phyloP scores from a whole-genome alignment of 1,140 invertebrate species.

The Leptinotarsa defecta region DNA sequence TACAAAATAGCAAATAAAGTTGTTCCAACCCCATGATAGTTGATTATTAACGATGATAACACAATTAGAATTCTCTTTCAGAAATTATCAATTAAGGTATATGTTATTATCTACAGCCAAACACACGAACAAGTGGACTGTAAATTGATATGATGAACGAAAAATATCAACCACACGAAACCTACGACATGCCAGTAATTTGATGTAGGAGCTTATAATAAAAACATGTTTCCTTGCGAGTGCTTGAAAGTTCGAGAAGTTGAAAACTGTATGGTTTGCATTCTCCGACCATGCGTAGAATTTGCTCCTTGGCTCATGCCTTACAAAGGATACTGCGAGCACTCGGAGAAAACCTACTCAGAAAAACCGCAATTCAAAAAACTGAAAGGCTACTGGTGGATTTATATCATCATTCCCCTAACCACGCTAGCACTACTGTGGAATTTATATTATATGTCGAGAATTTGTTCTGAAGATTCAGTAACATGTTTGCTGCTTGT shows the following conservation, averaged over 20 bases:
- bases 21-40: too few relatives aligned
- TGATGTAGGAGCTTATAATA: too few relatives aligned
- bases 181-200: too few relatives aligned
- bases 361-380: background rate
- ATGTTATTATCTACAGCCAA: too few relatives aligned
- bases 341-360: background rate
- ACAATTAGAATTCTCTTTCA: too few relatives aligned
- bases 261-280: constrained; percentile 3
- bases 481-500: background rate
- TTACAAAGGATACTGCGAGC: constrained; percentile 1
- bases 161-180: too few relatives aligned
- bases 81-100: too few relatives aligned
- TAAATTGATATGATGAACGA: too few relatives aligned
- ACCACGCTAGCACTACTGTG: background rate
- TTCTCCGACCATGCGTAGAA: background rate
- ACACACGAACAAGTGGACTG: too few relatives aligned
- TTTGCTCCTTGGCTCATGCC: background rate
- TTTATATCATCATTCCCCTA: background rate
- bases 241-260: background rate
- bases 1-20: too few relatives aligned
- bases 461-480: background rate
- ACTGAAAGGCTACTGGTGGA: background rate
- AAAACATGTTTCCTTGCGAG: too few relatives aligned
- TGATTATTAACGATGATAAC: too few relatives aligned
- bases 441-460: background rate